Percentiles rank a stretch among this genome's conserved stretches.
Evolutionary conservation across 2,113 vertebrate genomes (phyloP).

Genomic region (Equus quagga): DNA sequence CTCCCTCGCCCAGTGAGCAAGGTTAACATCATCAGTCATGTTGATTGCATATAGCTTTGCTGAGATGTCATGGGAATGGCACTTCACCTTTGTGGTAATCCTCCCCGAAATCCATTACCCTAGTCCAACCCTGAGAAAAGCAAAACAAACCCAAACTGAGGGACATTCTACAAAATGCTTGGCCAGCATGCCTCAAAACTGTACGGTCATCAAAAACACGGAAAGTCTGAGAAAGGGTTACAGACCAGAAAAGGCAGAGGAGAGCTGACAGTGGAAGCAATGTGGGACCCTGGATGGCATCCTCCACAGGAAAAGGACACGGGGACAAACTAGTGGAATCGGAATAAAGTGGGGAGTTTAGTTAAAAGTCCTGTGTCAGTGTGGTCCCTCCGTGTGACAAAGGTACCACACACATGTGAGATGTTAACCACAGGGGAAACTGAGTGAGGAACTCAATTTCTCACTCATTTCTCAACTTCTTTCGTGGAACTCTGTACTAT

Average conservation of each 20-base stretch:
- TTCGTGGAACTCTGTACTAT: background rate
- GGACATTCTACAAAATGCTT: background rate
- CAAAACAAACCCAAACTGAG: background rate
- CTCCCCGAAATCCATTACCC: background rate
- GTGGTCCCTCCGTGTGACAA: background rate
- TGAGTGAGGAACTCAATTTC: background rate
- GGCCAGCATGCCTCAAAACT: background rate
- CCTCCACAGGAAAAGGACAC: background rate
- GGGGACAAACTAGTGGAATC: background rate
- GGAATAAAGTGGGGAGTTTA: background rate
- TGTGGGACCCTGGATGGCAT: background rate
- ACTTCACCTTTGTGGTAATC: background rate
- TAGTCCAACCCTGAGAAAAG: background rate
- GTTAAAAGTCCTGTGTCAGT: background rate
- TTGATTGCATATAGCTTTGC: background rate
- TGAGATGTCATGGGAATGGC: background rate
- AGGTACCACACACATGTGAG: background rate
- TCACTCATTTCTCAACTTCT: background rate
- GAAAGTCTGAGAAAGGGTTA: background rate
- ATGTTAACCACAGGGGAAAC: fast-evolving
- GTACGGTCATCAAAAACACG: background rate
- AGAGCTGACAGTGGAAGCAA: background rate
- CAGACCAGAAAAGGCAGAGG: background rate
- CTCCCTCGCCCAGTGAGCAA: background rate
- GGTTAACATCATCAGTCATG: background rate